These are phyloP conservation scores for Lophotis ruficrista DNA, from an alignment of 2,113 vertebrate species.

Conservation along the genomic window DNA sequence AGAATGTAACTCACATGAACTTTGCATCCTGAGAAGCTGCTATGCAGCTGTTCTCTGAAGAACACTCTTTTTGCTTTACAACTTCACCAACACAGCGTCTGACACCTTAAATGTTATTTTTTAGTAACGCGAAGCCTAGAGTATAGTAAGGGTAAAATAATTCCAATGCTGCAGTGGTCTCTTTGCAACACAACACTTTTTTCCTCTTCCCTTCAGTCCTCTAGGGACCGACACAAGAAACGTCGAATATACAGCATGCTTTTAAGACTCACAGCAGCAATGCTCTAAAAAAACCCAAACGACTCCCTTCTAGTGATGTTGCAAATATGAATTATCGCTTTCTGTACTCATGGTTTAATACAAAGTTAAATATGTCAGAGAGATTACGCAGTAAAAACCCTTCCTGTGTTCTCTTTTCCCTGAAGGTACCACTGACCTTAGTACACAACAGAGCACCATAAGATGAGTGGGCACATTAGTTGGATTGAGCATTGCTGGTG, in stretches of 20 bases:
- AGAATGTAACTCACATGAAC: not conserved
- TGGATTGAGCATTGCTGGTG: constrained; percentile 94
- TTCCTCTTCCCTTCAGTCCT: not conserved
- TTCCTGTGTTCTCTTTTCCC: not conserved
- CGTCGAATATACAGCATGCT: rapidly evolving
- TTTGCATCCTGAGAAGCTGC: not conserved
- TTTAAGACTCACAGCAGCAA: not conserved
- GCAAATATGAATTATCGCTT: not conserved
- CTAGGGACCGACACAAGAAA: not conserved
- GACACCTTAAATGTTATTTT: not conserved
- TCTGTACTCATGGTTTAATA: not conserved
- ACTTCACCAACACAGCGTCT: not conserved
- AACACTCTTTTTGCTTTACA: not conserved
- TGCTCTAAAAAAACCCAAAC: not conserved
- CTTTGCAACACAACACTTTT: not conserved
- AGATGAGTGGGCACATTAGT: constrained; percentile 91
- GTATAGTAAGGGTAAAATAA: not conserved
- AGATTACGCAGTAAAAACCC: not conserved
- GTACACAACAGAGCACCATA: constrained; percentile 94
- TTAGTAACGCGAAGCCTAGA: not conserved
- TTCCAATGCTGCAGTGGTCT: not conserved
- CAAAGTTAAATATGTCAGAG: not conserved
- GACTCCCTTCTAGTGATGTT: not conserved
- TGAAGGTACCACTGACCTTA: constrained; percentile 83
- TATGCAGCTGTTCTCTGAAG: not conserved